These are phyloP conservation scores for Telmatherina bonti DNA, from an alignment of 2,797 vertebrate species.

Conservation along the genomic window DNA sequence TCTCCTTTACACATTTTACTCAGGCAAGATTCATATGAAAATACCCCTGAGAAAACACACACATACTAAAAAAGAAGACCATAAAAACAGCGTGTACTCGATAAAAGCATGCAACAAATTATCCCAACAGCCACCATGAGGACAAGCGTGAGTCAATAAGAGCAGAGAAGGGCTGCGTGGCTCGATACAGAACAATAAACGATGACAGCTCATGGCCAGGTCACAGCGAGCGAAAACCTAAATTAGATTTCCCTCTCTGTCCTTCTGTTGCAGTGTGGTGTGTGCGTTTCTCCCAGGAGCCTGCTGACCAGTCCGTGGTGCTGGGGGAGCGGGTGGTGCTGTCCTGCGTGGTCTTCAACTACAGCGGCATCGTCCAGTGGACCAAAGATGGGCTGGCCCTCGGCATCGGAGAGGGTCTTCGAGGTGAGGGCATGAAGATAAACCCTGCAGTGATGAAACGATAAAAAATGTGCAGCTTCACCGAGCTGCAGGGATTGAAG, in stretches of 20 bases:
- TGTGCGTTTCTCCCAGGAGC: constrained; percentile 93
- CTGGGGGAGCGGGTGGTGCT: constrained; percentile 90
- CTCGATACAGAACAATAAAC: constrained; percentile 63
- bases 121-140: constrained; percentile 26
- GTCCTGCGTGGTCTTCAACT: constrained; percentile 94
- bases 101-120: constrained; percentile 59
- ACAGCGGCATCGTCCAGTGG: constrained; percentile 97
- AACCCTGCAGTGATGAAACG: background rate
- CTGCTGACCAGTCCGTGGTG: constrained; percentile 93
- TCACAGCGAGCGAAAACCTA: constrained; percentile 44
- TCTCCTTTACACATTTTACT: constrained; percentile 20
- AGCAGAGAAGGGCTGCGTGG: constrained; percentile 31
- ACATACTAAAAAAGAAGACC: constrained; percentile 37
- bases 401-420: constrained; percentile 91
- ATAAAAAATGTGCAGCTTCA: background rate
- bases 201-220: constrained; percentile 59
- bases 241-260: constrained; percentile 55
- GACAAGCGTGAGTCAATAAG: constrained; percentile 57
- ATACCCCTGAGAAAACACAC: constrained; percentile 36
- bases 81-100: constrained; percentile 55
- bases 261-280: constrained; percentile 78
- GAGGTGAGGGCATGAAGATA: constrained; percentile 80
- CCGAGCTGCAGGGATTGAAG: constrained; percentile 52
- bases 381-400: constrained; percentile 96
- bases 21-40: constrained; percentile 32